phyloP scores from a whole-genome alignment of 1,140 invertebrate species.

The Druon quercuslanigerum region DNA sequence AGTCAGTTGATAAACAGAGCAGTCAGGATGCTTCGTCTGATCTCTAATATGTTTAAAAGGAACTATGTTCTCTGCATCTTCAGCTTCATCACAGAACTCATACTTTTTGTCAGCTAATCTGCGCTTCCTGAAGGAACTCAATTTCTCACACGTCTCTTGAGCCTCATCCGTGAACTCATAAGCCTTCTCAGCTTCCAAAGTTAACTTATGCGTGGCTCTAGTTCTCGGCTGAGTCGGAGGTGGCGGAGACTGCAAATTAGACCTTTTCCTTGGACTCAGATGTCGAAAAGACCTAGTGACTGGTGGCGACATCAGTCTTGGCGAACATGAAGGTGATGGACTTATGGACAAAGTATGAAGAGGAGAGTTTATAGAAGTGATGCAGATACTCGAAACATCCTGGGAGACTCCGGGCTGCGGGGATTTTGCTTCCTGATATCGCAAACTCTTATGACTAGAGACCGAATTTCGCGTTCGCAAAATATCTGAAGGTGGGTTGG shows the following conservation, averaged over 20 bases:
- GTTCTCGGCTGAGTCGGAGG: conserved; percentile 63
- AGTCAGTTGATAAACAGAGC: conserved; percentile 64
- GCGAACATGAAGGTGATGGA: conserved; percentile 65
- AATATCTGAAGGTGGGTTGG: conserved; percentile 71
- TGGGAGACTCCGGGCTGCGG: conserved; percentile 68
- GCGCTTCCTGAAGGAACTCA: conserved; percentile 87
- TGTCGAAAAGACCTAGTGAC: conserved; percentile 66
- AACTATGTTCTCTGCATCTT: conserved; percentile 89
- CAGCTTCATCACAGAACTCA: conserved; percentile 86
- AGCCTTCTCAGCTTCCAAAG: conserved; percentile 81
- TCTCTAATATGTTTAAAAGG: conserved; percentile 80
- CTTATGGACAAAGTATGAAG: conserved; percentile 68
- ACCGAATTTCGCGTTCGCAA: conserved; percentile 69
- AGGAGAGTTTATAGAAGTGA: conserved; percentile 66
- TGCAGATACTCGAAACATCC: conserved; percentile 52
- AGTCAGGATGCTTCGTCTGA: conserved; percentile 66
- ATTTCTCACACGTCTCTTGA: conserved; percentile 85
- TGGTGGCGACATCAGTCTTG: conserved; percentile 70
- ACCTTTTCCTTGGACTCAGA: conserved; percentile 63
- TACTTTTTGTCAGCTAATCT: conserved; percentile 93
- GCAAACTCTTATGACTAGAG: conserved; percentile 63
- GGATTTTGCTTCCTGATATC: conserved; percentile 58
- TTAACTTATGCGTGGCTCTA: conserved; percentile 68
- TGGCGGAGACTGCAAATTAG: conserved; percentile 66
- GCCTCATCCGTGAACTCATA: conserved; percentile 91